Percentiles rank a stretch among this genome's conserved stretches.
These are phyloP conservation scores for Mohoua ochrocephala DNA, from an alignment of 2,113 vertebrate species.

Conservation along the genomic window DNA sequence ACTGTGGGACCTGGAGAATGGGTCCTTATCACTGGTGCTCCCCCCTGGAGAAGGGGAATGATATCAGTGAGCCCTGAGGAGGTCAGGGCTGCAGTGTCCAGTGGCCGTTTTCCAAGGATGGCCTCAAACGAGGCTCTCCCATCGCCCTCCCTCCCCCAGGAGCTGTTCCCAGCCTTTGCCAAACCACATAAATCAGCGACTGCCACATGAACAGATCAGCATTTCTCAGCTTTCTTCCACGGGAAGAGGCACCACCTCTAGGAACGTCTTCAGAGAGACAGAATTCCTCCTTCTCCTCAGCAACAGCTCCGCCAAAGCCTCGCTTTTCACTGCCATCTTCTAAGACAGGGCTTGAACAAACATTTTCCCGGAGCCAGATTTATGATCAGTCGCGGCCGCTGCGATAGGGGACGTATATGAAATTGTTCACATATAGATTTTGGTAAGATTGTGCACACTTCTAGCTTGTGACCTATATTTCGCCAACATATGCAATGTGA, in stretches of 20 bases:
- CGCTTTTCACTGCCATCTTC: neutral
- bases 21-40: neutral
- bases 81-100: neutral
- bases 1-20: neutral
- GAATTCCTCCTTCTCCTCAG: neutral
- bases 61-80: neutral
- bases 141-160: neutral
- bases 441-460: neutral
- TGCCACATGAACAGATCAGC: neutral
- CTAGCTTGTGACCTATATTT: conserved; percentile 26
- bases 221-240: neutral
- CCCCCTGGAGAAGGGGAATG: neutral
- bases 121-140: neutral
- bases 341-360: neutral
- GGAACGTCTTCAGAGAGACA: neutral
- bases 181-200: neutral
- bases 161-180: neutral
- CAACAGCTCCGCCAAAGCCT: neutral
- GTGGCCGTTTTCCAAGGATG: neutral
- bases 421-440: neutral
- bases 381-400: neutral
- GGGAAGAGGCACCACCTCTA: neutral
- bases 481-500: conserved; percentile 38
- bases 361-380: neutral
- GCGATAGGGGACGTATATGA: neutral